Evolutionary conservation across 2,797 vertebrate genomes (phyloP), one percentile per base, ranked within the genome.

Genomic region (Mormyrops boulengeri): DNA sequence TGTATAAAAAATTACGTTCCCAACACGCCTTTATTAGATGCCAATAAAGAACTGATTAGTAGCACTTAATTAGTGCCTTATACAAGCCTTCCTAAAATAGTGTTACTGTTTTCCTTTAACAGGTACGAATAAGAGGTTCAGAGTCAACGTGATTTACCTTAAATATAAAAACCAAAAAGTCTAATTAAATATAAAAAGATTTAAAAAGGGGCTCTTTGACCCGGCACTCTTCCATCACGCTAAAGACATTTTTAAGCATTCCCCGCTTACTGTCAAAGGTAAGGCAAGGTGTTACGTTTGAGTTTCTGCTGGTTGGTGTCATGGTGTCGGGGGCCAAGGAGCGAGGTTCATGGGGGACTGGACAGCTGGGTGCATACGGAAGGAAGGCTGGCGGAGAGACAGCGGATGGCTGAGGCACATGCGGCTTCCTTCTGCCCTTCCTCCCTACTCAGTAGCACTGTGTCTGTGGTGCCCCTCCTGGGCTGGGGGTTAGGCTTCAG

Each of bases 371-470:
- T 66, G 86, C 90, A 89, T 85, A 52, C 9, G 88, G 91, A 57
- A 82, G 88, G 91, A 69, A 82, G 89, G 90, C n/a, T 84, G 90
- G 89, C 55, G 89, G 89, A 89, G 90, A 90, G 91, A 93, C 94
- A 95, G 94, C 93, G 91, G 91, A 92, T 91, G 93, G 94, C 92
- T 91, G 92, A 96, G 95, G 95, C 95, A 96, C 95, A 93, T 90
- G 90, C 57, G 95, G 94, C 88, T 89, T 77, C 91, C 91, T 52
- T 91, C 91, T 89, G 22, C 77, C 91, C 91, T 85, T 88, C 85
- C 90, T 91, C 91, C 90, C 88, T 66, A 89, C 89, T 85, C 88
- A 52, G 73, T 77, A 88, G 87, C 44, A 53, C 49, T 88, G 77
- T 49, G 77, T 77, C 38, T 44, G 66, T 38, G 52, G 80, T 52